Evolutionary conservation across 1,140 invertebrate species (phyloP), one percentile per base, ranked within the genome.

Genomic region (Drosophila nannoptera): DNA sequence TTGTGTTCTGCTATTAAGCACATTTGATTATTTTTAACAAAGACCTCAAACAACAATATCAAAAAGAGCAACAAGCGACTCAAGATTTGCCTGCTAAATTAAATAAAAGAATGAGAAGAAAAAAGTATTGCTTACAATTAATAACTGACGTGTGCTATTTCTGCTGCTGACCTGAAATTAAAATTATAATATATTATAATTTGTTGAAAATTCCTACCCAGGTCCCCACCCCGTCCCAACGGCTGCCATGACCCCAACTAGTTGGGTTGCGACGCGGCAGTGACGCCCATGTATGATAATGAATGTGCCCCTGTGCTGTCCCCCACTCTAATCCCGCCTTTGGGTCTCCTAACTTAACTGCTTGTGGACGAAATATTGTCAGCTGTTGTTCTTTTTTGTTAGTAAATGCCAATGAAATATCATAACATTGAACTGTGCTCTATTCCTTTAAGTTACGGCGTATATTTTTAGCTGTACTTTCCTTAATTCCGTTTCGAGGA

Each of bases 221-320:
- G 0, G 32, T 22, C 16, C 42, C 42, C 6, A 32, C 54, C 22
- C 22, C 22, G 22, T n/a, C 12, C 9, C 9, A 22, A 40, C 52
- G 43, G 60, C 50, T 40, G 52, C 60, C 36, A 48, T 38, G 60
- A 12, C 52, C 52, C 7, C 29, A 8, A 12, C 22, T 42, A 6
- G 48, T 4, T 9, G 32, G 46, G 59, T 36, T 42, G 56, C 64
- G 48, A 56, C 48, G 60, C 49, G 38, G 16, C 53, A 40, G 43
- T 16, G 54, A 32, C 29, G 54, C 40, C 40, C n/a, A 69, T 69
- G 61, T 69, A 69, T 69, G 67, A 35, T 58, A 69, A 22, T 69
- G 67, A 69, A 69, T 69, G 67, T 52, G 38, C 53, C 67, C 67
- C 67, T 69, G 14, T 50, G 45, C 32, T 31, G 16, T 29, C 48